These are phyloP conservation scores for Griposia aprilina DNA, from an alignment of 2,888 invertebrate species.

Conservation along the genomic window DNA sequence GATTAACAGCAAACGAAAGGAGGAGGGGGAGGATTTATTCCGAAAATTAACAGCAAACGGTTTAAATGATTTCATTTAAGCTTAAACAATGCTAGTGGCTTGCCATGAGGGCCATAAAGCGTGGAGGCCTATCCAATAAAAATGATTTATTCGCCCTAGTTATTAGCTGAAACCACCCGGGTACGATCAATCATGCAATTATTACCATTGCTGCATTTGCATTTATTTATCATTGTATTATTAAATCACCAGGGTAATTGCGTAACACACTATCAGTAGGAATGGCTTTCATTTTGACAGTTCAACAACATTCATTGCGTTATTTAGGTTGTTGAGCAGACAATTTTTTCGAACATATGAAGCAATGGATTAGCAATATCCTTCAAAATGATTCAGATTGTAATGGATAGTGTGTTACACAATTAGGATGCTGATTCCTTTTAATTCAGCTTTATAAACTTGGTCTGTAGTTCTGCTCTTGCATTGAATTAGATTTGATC, in stretches of 20 bases:
- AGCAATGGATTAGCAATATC: too few species aligned
- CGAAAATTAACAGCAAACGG: neutral
- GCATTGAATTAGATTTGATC: neutral
- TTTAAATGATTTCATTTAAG: constrained; percentile 39
- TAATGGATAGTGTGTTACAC: too few species aligned
- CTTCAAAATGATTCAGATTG: too few species aligned
- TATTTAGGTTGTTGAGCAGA: too few species aligned
- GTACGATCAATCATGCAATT: constrained; percentile 49
- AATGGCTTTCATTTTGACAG: too few species aligned
- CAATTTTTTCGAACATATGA: too few species aligned
- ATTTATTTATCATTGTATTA: constrained; percentile 18
- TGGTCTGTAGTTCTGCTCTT: neutral
- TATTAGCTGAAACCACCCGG: constrained; percentile 47
- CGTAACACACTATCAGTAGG: too few species aligned
- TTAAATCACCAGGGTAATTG: constrained; percentile 23
- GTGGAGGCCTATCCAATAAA: constrained; percentile 45
- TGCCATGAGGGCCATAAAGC: constrained; percentile 45
- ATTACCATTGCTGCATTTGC: constrained; percentile 40
- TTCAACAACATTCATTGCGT: too few species aligned
- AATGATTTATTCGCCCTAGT: constrained; percentile 50
- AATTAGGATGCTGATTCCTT: constrained; percentile 25
- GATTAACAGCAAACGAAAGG: too few species aligned
- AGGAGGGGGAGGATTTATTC: too few species aligned
- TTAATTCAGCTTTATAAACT: constrained; percentile 38
- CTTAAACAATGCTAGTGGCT: constrained; percentile 32